Evolutionary conservation across 2,888 invertebrate species (phyloP), one percentile per base, ranked within the genome.

Genomic region (Pachliopta kotzebuea): DNA sequence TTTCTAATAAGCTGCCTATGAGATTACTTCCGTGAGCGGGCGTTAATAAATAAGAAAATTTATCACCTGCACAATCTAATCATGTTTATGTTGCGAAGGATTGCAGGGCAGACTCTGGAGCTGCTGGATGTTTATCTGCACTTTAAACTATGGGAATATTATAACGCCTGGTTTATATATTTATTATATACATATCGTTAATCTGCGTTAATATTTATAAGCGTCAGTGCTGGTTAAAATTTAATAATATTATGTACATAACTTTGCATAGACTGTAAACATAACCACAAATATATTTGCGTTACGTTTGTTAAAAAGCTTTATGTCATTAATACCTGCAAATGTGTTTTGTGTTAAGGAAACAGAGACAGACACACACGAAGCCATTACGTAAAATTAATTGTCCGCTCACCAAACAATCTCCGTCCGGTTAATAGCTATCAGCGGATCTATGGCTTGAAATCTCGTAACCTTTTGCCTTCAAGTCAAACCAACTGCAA

Each of bases 381-480:
- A 78, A 78, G 78, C 83, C 84, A 88, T 89, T 88, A 88, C 85
- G 81, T 77, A 78, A 84, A 87, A 86, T 89, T 86, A 88, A 88
- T 86, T 83, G 85, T 83, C 81, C 76, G 79, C 80, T 85, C 86
- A 79, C 82, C 87, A 86, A 89, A 90, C 89, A 88, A 90, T 89
- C 88, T 87, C 83, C 79, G 81, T 79, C 79, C 86, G 77, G 84
- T 84, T 87, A 84, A 89, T 89, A 85, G 86, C 85, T 88, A 90
- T 89, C 88, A 84, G 84, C 78, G 75, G 84, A 88, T 89, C 88
- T 88, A 84, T 85, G 83, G 88, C 83, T 86, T 81, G 81, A 86
- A 85, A 89, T 89, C 88, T 88, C 81, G 79, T 88, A 88, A 90
- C 87, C 87, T 89, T 86, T 88, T 88, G 87, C 84, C 84, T 87